Base-by-base conservation (phyloP, 2,113 vertebrate species). In the Chloropsis hardwickii region DNA sequence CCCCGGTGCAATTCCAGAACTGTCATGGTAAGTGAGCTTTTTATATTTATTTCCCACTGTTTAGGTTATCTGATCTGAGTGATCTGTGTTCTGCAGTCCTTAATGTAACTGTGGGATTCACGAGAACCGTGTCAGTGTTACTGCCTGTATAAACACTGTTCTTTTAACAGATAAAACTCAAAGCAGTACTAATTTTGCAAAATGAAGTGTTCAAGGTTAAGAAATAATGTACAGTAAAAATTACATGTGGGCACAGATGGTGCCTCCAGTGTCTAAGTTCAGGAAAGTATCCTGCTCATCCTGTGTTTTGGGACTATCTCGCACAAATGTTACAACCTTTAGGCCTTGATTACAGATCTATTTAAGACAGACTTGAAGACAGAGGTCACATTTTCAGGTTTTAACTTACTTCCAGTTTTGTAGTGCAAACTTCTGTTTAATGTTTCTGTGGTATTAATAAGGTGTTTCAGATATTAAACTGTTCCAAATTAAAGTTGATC, bases 11-110 rank as follows among this genome's bases (percentile, higher is more conserved):
- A 1, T 83, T 94, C 80, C 85, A 86, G 33, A 93, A 42, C 48
- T 92, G 86, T 56, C 73, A 88, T 92, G 92, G 90, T 96, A 93
- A 93, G 90, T 95, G 88, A 94, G 77, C 7, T 81, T 86, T 93
- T 60, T 57, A n/a, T 95, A 76, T 81, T 77, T 92, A 29, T 95
- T 95, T 91, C 88, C 85, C 69, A 45, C 76, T 76, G 62, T 83
- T 77, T 71, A 31, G 85, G 88, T 78, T 90, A 33, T 90, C 67
- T 81, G 37, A 87, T 79, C 57, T 47, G 62, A 82, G 66, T 69
- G 78, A 81, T 79, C 78, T 40, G 20, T 40, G 22, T 83, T 81
- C 81, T 90, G 76, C 60, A 27, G 71, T 71, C 74, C 86, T 62
- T 92, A 61, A 27, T 81, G 67, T 65, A 78, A 35, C 56, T 48